Base-by-base conservation (phyloP, 2,888 invertebrate genomes). In the Rhogogaster chlorosoma region DNA sequence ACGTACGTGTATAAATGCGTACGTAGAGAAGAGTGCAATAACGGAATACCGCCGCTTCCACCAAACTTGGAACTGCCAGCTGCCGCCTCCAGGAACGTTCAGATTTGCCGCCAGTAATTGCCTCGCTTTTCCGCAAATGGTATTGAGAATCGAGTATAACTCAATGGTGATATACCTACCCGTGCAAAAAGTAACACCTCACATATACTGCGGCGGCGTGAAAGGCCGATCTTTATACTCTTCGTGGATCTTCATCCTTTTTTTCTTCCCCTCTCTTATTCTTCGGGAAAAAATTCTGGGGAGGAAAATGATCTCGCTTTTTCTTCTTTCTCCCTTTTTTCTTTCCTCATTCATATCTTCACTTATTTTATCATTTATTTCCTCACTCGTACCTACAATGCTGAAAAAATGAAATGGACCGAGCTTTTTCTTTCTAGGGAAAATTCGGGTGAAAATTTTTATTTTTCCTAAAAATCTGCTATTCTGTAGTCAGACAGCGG, bases 21-120 rank as follows among this genome's bases (percentile, higher is more conserved):
- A 29, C 75, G 49, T n/a, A 22, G 10, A 38, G 71, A n/a, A 15
- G 9, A 36, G 38, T 45, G 45, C 32, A n/a, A 36, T 75, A 22
- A 26, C 26, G 29, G 45, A 26, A 29, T 75, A 75, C 18, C 61
- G 12, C n/a, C 15, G 18, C 36, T 18, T 61, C 32, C 29, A 53
- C 92, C 92, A 91, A 92, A 92, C 91, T 92, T 91, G 92, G 92
- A 89, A 88, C 89, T 88, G 86, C 87, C 91, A 91, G 91, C 92
- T 91, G 92, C 92, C 91, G 91, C 18, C 49, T 22, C 7, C 38
- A n/a, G 57, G 29, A 29, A 70, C 67, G 86, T 87, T 89, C 91
- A 92, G 93, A 93, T 93, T 93, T 92, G 91, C 91, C 90, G 90
- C 45, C 89, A 91, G 91, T 93, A 93, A 93, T 93, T 92, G 92